Base-by-base conservation (phyloP, 2,888 invertebrate species). In the Galeopsomyia nigrocyanea region DNA sequence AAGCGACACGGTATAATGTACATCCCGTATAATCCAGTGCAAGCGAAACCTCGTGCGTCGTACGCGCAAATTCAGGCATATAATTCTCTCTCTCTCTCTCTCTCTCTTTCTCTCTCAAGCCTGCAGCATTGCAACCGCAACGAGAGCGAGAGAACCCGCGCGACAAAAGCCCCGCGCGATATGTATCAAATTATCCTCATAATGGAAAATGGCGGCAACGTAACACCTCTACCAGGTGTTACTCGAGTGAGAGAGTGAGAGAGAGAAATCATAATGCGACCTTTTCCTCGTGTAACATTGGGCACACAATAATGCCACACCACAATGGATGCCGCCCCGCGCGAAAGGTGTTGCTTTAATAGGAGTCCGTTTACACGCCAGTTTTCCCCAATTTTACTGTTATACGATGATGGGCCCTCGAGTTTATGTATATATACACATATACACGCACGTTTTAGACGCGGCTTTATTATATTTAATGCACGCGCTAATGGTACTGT, bases 201-300 rank as follows among this genome's bases (percentile, higher is more conserved):
- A 86, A 86, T 86, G 81, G 81, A 82, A 84, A 82, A 84, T 85
- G 83, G 82, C 83, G 83, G 85, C 84, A 86, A 86, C 85, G 79
- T 84, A 82, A 86, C 86, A 86, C 86, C 86, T 84, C 85, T 81
- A 80, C 86, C 85, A 86, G 86, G 86, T 86, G 86, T 82, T 80
- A 79, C 80, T 77, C 79, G 78, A 79, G 70, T 65, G 74, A 47
- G 66, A 66, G n/a, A 47, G 60, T 57, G 61, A 71, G 62, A 61
- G n/a, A 55, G 63, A 50, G 82, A 77, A 80, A 81, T 84, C 80
- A 80, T 83, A 84, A 84, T 83, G 81, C 78, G 75, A 73, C 76
- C 80, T 74, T 71, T 71, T 67, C 66, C 56, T 70, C 69, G 26
- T 26, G 5, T 61, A 62, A 74, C 57, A 63, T 70, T 67, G 73